A percentile compares a stretch with the other conserved stretches of the same genome.
These are phyloP conservation scores for Styela clava DNA, from an alignment of 23 tunicate species.

Conservation along the genomic window DNA sequence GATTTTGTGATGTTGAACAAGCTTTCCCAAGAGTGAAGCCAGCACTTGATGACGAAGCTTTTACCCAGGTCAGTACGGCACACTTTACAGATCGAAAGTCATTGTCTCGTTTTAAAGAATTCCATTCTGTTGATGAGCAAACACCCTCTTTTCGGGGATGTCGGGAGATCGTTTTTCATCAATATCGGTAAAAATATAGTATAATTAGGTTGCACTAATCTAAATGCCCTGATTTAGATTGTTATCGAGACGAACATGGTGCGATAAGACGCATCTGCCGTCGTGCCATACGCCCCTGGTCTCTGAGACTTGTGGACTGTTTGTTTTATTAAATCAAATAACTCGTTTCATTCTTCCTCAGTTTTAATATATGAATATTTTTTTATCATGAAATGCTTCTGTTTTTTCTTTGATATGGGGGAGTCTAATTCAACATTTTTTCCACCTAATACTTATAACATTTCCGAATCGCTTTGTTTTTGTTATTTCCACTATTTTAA, in stretches of 20 bases:
- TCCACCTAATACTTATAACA: neutral
- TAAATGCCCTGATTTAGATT: neutral
- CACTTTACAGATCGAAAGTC: too few relatives aligned
- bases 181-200: neutral
- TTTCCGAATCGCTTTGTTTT: neutral
- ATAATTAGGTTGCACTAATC: neutral
- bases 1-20: slow-evolving; percentile 83
- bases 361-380: too few relatives aligned
- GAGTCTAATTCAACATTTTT: neutral
- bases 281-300: too few relatives aligned
- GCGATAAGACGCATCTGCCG: too few relatives aligned
- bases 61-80: slow-evolving; percentile 48
- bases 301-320: too few relatives aligned
- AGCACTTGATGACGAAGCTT: slow-evolving; percentile 64
- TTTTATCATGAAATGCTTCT: too few relatives aligned
- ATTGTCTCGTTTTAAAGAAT: too few relatives aligned
- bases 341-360: too few relatives aligned
- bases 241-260: too few relatives aligned
- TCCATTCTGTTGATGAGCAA: neutral
- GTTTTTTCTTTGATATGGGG: neutral
- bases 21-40: slow-evolving; percentile 93
- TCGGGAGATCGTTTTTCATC: too few relatives aligned
- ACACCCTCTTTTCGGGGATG: too few relatives aligned
- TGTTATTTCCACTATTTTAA: neutral
- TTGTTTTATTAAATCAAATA: too few relatives aligned